Evolutionary conservation across 2,888 invertebrate species (phyloP), one percentile per base, ranked within the genome.

Genomic region (Tetragonisca angustula): DNA sequence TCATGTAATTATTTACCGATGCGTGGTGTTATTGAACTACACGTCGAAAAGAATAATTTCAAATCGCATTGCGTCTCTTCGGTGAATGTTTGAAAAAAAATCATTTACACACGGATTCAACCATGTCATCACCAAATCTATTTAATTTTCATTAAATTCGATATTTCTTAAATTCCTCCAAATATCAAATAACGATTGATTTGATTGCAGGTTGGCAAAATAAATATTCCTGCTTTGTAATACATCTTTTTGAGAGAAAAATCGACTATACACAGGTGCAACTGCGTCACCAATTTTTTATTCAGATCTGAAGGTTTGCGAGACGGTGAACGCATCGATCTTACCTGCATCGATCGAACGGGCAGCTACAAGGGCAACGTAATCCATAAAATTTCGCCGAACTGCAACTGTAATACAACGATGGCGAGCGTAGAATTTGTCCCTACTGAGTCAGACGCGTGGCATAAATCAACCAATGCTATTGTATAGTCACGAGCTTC

Each of bases 391-490:
- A 74, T 77, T 80, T 67, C 83, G 19, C 21, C 71, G 54, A 36
- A 61, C 68, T 43, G 54, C 61, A 36, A 76, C 54, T 24, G 79
- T 65, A 61, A 64, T 59, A 49, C 70, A 43, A 52, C 71, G n/a
- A 36, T 24, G 36, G n/a, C n/a, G 61, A 43, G 24, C n/a, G 43
- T 65, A 59, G 80, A 80, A 81, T 81, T 85, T 77, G 85, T 81
- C 65, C 84, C 19, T 69, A 61, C 19, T 19, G 73, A 76, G 80
- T 77, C 81, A 67, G 59, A 68, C 68, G 64, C 50, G 21, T 21
- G 56, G 68, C 65, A 85, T 85, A 85, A 85, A 85, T 85, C 85
- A 85, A 43, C 59, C 67, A n/a, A 27, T n/a, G 27, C 54, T 64
- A 81, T 81, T 84, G 76, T 80, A 74, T 70, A 27, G n/a, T 21